Percentiles rank a stretch among this genome's conserved stretches.
Evolutionary conservation across 1,140 invertebrate species (phyloP).

Genomic region (Babylonia areolata): DNA sequence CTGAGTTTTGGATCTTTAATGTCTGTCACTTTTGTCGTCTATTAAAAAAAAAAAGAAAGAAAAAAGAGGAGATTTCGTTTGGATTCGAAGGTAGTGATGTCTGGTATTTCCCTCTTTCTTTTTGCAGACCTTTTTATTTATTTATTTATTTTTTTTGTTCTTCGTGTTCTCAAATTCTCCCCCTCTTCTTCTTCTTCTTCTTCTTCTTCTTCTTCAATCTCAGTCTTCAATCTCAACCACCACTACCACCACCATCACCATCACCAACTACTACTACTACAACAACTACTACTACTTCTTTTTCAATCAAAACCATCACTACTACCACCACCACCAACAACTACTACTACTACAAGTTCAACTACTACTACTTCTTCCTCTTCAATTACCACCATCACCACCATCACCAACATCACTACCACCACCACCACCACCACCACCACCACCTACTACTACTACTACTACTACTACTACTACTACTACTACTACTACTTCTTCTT

Average conservation of each 20-base stretch:
- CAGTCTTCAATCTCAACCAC: no score
- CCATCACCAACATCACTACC: constrained; percentile 2
- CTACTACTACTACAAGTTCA: not conserved
- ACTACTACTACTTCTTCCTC: not conserved
- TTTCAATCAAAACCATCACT: no score
- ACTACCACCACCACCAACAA: no score
- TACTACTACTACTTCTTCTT: not conserved
- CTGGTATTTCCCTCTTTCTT: not conserved
- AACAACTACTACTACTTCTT: not conserved
- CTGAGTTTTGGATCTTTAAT: no score
- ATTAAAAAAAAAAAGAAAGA: no score
- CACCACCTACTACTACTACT: constrained; percentile 12
- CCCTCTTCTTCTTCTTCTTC: not conserved
- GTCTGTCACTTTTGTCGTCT: no score
- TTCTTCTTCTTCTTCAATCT: not conserved
- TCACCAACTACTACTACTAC: no score
- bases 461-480: constrained; percentile 9
- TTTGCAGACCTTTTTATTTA: not conserved
- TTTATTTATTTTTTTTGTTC: no score
- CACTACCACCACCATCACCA: not conserved
- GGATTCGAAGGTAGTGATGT: no score
- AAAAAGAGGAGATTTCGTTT: no score
- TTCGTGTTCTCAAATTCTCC: not conserved
- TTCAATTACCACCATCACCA: no score
- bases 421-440: constrained; percentile 11